Percentiles rank a stretch among this genome's conserved stretches.
These are phyloP conservation scores for Acipenser oxyrinchus DNA, from an alignment of 2,797 vertebrate species.

Conservation along the genomic window DNA sequence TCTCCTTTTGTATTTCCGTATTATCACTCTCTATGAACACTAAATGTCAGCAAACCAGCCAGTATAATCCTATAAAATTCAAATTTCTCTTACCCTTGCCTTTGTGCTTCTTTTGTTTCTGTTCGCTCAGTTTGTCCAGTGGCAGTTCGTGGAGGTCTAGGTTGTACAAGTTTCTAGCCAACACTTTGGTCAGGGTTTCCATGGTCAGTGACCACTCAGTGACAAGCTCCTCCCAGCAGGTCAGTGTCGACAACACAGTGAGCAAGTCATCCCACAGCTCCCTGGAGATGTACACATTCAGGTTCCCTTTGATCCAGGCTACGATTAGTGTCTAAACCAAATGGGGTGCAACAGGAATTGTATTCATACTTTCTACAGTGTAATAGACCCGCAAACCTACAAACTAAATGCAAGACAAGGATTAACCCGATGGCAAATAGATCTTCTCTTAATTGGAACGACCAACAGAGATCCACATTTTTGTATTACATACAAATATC, in stretches of 20 bases:
- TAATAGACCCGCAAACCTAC: no score
- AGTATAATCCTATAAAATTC: background rate
- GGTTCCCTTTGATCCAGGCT: constrained; percentile 98
- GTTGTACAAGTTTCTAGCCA: constrained; percentile 92
- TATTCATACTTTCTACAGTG: no score
- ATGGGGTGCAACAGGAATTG: no score
- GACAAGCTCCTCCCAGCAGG: constrained; percentile 95
- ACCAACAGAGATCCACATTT: no score
- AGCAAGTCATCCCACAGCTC: constrained; percentile 96
- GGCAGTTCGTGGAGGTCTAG: constrained; percentile 91
- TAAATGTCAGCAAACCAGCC: no score
- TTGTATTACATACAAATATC: no score
- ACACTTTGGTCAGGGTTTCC: constrained; percentile 97
- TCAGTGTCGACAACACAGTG: constrained; percentile 86
- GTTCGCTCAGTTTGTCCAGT: constrained; percentile 94
- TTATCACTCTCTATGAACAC: no score
- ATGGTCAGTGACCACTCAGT: constrained; percentile 98
- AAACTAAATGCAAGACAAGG: no score
- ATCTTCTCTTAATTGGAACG: no score
- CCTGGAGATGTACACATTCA: constrained; percentile 94
- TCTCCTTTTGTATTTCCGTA: no score
- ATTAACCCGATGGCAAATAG: no score
- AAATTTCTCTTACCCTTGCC: constrained; percentile 77
- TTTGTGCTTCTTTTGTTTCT: constrained; percentile 98
- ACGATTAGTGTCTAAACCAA: constrained; percentile 85